Percentiles rank a stretch among this genome's conserved stretches.
Evolutionary conservation across 2,888 invertebrate species (phyloP).

Genomic region (Lacanobia wlatinum): DNA sequence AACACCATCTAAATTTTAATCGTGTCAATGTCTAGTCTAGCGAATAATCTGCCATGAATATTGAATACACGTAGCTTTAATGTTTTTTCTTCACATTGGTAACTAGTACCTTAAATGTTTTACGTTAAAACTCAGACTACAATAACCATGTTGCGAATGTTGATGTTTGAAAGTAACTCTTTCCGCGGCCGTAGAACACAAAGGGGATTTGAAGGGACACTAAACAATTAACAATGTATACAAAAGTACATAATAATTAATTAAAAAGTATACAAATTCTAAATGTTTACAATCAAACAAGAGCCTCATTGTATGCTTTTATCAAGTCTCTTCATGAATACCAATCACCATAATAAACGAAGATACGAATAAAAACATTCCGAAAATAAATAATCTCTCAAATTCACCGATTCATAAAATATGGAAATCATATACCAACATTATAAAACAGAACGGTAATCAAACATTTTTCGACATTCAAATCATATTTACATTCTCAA

Average conservation of each 20-base stretch:
- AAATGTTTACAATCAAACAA: neutral
- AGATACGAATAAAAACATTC: neutral
- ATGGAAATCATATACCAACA: conserved; percentile 41
- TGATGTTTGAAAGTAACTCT: no score
- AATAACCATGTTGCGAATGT: no score
- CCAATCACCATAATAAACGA: conserved; percentile 6
- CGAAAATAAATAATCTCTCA: conserved; percentile 9
- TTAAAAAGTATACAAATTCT: neutral
- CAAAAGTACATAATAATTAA: neutral
- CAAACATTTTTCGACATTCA: conserved; percentile 44
- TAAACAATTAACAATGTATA: no score
- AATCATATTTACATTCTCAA: conserved; percentile 45
- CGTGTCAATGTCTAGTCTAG: no score
- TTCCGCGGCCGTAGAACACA: no score
- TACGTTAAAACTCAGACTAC: no score
- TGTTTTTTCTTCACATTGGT: no score
- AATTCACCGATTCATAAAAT: conserved; percentile 18
- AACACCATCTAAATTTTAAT: neutral
- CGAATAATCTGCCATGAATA: no score
- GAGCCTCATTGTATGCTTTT: neutral
- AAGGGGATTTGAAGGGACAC: no score
- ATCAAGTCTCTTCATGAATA: neutral
- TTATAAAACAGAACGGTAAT: conserved; percentile 29
- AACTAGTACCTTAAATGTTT: no score
- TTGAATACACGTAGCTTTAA: no score